These are phyloP conservation scores for Acrocephalus scirpaceus DNA, from an alignment of 2,797 vertebrate species.

Conservation along the genomic window DNA sequence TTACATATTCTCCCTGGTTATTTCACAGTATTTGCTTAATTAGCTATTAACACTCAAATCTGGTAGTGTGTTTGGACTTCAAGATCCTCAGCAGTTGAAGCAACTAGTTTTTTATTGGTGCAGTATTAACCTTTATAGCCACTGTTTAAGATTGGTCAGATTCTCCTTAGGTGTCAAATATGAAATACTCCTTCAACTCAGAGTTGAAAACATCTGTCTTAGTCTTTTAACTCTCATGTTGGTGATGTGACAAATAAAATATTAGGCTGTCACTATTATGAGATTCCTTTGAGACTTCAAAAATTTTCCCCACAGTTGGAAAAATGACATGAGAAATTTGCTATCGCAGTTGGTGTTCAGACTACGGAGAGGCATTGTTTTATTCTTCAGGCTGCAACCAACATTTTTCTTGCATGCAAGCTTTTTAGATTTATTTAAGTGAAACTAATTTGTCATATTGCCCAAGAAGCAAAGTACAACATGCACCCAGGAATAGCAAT, in stretches of 20 bases:
- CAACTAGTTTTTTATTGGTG: not conserved
- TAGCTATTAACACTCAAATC: not conserved
- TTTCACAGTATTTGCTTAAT: not conserved
- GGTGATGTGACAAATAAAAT: not conserved
- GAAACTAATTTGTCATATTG: not conserved
- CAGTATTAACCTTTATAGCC: not conserved
- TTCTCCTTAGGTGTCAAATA: not conserved
- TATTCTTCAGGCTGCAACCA: not conserved
- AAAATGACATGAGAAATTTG: not conserved
- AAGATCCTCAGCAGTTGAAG: not conserved
- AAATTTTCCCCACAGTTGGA: not conserved
- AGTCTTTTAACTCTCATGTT: not conserved
- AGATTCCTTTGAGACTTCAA: not conserved
- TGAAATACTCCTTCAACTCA: not conserved
- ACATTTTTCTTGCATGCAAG: not conserved
- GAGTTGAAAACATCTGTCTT: not conserved
- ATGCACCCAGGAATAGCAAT: not conserved
- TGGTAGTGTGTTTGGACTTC: not conserved
- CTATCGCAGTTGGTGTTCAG: not conserved
- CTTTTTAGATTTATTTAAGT: not conserved
- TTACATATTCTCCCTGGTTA: not conserved
- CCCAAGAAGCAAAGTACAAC: not conserved
- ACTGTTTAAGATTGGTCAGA: not conserved
- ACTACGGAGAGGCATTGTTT: not conserved
- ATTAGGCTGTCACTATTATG: not conserved